Conservation (phyloP, 2,888 invertebrate genomes). For the Elysia crispata region DNA sequence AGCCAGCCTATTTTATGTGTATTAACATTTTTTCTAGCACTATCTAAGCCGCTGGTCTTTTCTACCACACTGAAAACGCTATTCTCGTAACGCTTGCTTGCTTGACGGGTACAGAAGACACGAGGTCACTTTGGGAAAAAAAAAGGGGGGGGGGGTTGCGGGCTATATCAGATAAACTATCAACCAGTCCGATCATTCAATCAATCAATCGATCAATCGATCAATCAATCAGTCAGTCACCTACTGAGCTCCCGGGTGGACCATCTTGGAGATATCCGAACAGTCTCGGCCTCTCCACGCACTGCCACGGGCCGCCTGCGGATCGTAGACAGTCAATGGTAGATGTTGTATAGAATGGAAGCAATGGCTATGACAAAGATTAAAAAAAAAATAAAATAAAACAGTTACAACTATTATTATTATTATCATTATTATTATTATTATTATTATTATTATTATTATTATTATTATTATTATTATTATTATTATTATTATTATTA, state of each 20-base stretch:
- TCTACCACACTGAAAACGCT: no score
- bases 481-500: no score
- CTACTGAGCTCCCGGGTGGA: conserved; percentile 71
- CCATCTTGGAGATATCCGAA: conserved; percentile 58
- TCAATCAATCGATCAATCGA: not conserved
- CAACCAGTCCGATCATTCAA: not conserved
- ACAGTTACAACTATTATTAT: not conserved
- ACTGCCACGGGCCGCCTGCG: conserved; percentile 71
- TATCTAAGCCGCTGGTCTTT: no score
- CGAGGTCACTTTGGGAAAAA: no score
- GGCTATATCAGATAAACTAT: no score
- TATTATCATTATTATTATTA: no score
- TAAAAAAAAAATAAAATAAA: not conserved
- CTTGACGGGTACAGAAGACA: no score
- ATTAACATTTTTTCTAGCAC: no score
- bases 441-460: no score
- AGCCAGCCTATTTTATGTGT: no score
- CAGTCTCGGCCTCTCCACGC: conserved; percentile 76
- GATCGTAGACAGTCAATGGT: not conserved
- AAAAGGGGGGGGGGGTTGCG: not conserved
- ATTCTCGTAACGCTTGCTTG: no score
- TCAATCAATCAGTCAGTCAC: not conserved
- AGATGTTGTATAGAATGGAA: not conserved
- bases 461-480: no score
- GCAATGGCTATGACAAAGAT: not conserved